A percentile compares a stretch with the other conserved stretches of the same genome.
Conservation (phyloP, 2,797 vertebrate genomes). For the Notolepis coatsorum region DNA sequence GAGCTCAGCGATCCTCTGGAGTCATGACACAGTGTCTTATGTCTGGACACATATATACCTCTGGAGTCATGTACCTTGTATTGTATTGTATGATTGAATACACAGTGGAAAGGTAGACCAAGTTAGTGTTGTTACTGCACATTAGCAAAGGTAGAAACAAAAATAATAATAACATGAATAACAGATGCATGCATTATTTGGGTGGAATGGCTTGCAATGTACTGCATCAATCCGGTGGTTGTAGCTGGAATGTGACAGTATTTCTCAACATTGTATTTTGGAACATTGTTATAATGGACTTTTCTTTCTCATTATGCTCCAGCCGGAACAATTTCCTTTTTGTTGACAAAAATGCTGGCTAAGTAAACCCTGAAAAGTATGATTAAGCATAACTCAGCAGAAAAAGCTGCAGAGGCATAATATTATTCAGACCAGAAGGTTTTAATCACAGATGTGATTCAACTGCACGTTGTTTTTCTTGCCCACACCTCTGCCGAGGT, state of each 20-base stretch:
- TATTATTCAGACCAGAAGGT: too few relatives aligned
- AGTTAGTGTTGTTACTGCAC: too few relatives aligned
- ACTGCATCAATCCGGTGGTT: too few relatives aligned
- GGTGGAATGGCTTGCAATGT: too few relatives aligned
- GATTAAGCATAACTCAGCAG: not conserved
- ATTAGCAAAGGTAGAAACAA: too few relatives aligned
- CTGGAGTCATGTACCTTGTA: not conserved
- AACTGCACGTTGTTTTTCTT: not conserved
- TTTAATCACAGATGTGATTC: not conserved
- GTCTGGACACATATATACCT: constrained; percentile 28
- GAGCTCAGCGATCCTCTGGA: too few relatives aligned
- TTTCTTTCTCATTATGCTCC: not conserved
- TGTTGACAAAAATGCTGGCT: not conserved
- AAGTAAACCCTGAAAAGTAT: constrained; percentile 5
- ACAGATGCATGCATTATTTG: too few relatives aligned
- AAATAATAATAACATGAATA: too few relatives aligned
- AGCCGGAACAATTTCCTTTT: not conserved
- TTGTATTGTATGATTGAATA: not conserved
- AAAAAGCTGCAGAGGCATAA: not conserved
- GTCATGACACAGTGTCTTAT: too few relatives aligned
- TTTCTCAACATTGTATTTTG: too few relatives aligned
- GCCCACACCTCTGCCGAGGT: not conserved
- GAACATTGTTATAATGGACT: not conserved
- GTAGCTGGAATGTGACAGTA: too few relatives aligned
- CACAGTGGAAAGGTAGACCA: not conserved